Evolutionary conservation across 1,140 invertebrate genomes (phyloP), one percentile per base, ranked within the genome.

Genomic region (Cyclina sinensis): DNA sequence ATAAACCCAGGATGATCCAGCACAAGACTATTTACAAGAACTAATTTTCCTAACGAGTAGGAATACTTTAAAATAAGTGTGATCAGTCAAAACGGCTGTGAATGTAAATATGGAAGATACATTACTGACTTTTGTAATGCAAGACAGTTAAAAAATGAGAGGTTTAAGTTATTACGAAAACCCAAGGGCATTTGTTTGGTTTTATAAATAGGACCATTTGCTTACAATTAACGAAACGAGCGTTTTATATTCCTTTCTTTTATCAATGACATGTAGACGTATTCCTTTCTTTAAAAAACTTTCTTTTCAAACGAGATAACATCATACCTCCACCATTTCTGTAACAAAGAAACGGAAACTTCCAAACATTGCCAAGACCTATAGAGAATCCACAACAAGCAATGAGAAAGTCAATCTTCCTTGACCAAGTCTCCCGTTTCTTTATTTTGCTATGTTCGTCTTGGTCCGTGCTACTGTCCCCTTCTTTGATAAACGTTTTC

Each of bases 281-380:
- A 57, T 18, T 57, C n/a, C 24, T n/a, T 5, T n/a, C 1, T 62
- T 62, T 62, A 62, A 18, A 62, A 54, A n/a, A 3, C 7, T 54
- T 18, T 54, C 7, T 12, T 14, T 54, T 54, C 4, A 14, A 18
- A 12, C 3, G n/a, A 74, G 24, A 48, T 0, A 27, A 39, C 2
- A 4, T n/a, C 39, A 24, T 76, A 89, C 88, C 88, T 65, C 88
- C 92, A 30, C 94, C 92, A 80, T 94, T 81, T 78, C 86, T 83
- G 76, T 91, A 92, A 62, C 92, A 93, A 35, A 94, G 93, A 78
- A 94, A 94, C 1, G 94, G 94, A 88, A 95, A 95, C 46, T 94
- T 90, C 95, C 95, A 95, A 46, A 95, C 90, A 85, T 95, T 95
- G 37, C 95, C 94, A 24, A 95, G 79, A 27, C 95, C 95, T 68